Evolutionary conservation across 2,113 vertebrate genomes (phyloP).

Genomic region (Puffinus mauretanicus): DNA sequence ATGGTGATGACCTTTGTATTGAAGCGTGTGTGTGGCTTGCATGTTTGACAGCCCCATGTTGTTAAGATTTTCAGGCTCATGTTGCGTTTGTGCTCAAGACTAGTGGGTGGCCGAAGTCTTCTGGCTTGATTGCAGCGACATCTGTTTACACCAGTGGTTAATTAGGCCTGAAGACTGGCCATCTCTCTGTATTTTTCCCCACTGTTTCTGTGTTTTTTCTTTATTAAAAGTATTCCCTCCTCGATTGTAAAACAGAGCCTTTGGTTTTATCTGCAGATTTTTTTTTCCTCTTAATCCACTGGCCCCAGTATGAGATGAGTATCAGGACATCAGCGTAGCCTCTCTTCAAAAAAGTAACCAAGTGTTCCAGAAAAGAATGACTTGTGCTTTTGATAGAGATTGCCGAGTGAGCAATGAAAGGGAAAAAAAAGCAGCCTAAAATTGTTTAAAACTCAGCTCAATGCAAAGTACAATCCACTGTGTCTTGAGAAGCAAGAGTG

Average conservation of each 20-base stretch:
- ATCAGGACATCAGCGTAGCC: neutral
- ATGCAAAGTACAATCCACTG: neutral
- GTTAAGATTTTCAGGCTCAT: neutral
- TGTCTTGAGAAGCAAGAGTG: neutral
- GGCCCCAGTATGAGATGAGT: neutral
- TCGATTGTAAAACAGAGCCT: neutral
- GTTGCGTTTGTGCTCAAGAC: neutral
- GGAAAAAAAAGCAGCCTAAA: neutral
- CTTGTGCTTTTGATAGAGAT: constrained; percentile 23
- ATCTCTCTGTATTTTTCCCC: neutral
- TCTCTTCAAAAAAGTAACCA: constrained; percentile 15
- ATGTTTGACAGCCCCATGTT: neutral
- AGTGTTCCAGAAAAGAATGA: constrained; percentile 48
- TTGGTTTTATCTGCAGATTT: neutral
- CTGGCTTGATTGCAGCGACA: neutral
- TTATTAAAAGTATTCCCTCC: constrained; percentile 14
- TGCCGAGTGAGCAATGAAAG: neutral
- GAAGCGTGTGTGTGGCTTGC: neutral
- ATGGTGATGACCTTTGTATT: neutral
- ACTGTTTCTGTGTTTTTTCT: neutral
- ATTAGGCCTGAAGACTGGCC: constrained; percentile 21
- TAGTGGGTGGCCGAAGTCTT: neutral
- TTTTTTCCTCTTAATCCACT: neutral
- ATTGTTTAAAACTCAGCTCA: neutral
- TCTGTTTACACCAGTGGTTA: constrained; percentile 42